Conservation (phyloP, 2,888 invertebrate genomes). For the Rhingia rostrata region DNA sequence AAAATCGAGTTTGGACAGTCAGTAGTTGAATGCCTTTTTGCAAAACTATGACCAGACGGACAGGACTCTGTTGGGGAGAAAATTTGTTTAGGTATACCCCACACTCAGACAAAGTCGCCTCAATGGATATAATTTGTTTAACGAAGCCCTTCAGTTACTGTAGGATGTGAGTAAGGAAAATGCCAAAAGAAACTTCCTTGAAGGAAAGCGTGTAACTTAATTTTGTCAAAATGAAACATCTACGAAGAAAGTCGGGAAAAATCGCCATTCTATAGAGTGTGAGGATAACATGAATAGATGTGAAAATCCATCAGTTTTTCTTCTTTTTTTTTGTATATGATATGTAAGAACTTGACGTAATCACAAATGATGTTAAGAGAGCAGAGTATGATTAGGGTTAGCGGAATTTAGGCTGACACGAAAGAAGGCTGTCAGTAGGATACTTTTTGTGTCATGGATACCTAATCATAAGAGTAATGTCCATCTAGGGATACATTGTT, state of each 20-base stretch:
- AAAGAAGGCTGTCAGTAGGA: slow-evolving; percentile 6
- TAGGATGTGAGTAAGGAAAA: slow-evolving; percentile 18
- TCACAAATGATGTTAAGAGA: slow-evolving; percentile 20
- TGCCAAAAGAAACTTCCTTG: background rate
- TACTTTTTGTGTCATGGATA: slow-evolving; percentile 12
- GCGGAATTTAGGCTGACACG: slow-evolving; percentile 39
- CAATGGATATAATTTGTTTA: slow-evolving; percentile 37
- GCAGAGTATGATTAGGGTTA: slow-evolving; percentile 39
- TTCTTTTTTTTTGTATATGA: too few relatives aligned
- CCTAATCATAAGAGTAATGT: background rate
- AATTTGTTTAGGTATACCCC: slow-evolving; percentile 18
- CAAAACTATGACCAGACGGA: background rate
- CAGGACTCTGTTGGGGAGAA: background rate
- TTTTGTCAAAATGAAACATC: slow-evolving; percentile 19
- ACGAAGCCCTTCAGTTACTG: slow-evolving; percentile 20
- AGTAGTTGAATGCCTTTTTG: slow-evolving; percentile 41
- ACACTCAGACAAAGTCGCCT: slow-evolving; percentile 15
- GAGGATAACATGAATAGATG: background rate
- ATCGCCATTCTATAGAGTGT: background rate
- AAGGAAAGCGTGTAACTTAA: slow-evolving; percentile 24
- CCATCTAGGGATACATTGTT: slow-evolving; percentile 6
- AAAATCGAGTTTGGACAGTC: slow-evolving; percentile 1
- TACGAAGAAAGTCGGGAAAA: slow-evolving; percentile 7
- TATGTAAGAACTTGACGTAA: too few relatives aligned
- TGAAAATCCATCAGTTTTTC: slow-evolving; percentile 18